Conservation (phyloP, 1,140 invertebrate genomes). For the Heliconius hermathena region DNA sequence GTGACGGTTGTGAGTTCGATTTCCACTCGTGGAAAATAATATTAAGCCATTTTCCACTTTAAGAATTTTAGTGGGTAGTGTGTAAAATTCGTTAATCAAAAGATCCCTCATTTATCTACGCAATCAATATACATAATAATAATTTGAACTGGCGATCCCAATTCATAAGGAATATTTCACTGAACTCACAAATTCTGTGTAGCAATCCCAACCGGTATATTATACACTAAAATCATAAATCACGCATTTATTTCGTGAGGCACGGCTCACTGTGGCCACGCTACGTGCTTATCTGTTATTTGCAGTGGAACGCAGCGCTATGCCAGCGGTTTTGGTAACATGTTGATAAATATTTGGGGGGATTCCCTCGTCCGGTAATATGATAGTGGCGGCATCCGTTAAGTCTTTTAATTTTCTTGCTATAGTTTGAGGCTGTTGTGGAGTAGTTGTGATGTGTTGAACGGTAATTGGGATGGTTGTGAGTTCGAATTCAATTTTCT, state of each 20-base stretch:
- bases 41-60: too few species aligned
- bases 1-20: too few species aligned
- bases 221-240: conserved; percentile 72
- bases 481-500: not conserved
- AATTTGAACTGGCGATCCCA: not conserved
- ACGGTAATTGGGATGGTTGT: not conserved
- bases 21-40: too few species aligned
- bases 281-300: conserved; percentile 77
- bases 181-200: not conserved
- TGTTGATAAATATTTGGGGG: conserved; percentile 73
- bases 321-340: conserved; percentile 58
- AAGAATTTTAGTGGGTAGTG: too few species aligned
- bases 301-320: conserved; percentile 61
- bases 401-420: conserved; percentile 23
- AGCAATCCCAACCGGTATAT: conserved; percentile 33
- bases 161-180: not conserved
- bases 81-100: too few species aligned
- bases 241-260: conserved; percentile 73
- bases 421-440: not conserved
- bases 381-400: conserved; percentile 9
- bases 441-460: not conserved
- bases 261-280: conserved; percentile 64
- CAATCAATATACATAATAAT: not conserved
- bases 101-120: too few species aligned
- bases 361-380: conserved; percentile 27